These are phyloP conservation scores for Plotosus lineatus DNA, from an alignment of 2,113 vertebrate species.

Conservation along the genomic window DNA sequence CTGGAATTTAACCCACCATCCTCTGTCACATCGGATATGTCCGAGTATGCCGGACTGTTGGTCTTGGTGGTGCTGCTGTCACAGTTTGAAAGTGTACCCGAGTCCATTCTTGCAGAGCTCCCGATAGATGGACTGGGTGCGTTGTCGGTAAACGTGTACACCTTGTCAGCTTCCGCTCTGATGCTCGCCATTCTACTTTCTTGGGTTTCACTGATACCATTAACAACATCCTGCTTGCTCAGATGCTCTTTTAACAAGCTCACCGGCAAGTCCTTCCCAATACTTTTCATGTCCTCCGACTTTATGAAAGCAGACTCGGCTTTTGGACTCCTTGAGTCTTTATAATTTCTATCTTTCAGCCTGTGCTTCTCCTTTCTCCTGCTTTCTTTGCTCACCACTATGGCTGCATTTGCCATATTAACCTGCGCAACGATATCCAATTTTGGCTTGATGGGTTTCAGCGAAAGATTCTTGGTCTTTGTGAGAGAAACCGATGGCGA, in stretches of 20 bases:
- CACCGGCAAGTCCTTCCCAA: conserved; percentile 84
- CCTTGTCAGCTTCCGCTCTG: conserved; percentile 96
- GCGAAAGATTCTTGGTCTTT: conserved; percentile 87
- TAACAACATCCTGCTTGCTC: conserved; percentile 87
- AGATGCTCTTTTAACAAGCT: conserved; percentile 97
- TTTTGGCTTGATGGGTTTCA: conserved; percentile 98
- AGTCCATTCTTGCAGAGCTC: conserved; percentile 85
- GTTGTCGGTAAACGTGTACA: conserved; percentile 98
- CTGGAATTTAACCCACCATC: conserved; percentile 89
- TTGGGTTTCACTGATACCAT: conserved; percentile 85
- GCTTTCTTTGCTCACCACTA: conserved; percentile 88
- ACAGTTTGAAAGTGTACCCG: conserved; percentile 79
- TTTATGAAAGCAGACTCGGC: conserved; percentile 81
- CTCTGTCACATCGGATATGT: conserved; percentile 95
- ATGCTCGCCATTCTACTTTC: conserved; percentile 98
- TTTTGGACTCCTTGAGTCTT: conserved; percentile 82
- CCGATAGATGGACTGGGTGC: conserved; percentile 97
- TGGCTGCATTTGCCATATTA: conserved; percentile 83
- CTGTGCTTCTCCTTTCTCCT: conserved; percentile 95
- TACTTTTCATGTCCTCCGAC: conserved; percentile 83
- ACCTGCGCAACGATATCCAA: conserved; percentile 90
- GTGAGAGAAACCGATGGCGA: conserved; percentile 86
- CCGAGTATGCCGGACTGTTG: conserved; percentile 96
- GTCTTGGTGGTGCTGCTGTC: conserved; percentile 82
- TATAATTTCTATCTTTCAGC: conserved; percentile 90